Evolutionary conservation across 2,113 vertebrate genomes (phyloP).

Genomic region (Pagrus major): DNA sequence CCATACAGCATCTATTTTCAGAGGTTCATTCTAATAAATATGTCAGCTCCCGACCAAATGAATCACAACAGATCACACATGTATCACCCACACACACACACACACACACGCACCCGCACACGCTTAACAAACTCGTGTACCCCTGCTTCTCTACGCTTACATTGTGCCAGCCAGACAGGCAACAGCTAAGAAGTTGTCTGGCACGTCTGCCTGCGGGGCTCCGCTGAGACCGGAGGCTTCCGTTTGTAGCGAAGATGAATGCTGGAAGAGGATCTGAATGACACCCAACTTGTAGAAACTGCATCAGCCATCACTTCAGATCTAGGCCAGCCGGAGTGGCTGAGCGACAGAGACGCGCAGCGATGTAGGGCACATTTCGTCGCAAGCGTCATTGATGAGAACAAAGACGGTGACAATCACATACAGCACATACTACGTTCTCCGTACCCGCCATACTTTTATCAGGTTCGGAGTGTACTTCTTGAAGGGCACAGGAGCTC

Average conservation of each 20-base stretch:
- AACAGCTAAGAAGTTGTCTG: slow-evolving; percentile 51
- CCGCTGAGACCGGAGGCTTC: slow-evolving; percentile 59
- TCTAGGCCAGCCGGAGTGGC: slow-evolving; percentile 65
- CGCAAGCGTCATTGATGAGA: slow-evolving; percentile 50
- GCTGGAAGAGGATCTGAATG: slow-evolving; percentile 66
- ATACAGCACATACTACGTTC: neutral
- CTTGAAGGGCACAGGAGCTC: slow-evolving; percentile 46
- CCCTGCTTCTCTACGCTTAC: slow-evolving; percentile 21
- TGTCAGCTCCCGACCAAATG: slow-evolving; percentile 20
- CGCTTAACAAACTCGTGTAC: slow-evolving; percentile 4
- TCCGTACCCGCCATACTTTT: neutral
- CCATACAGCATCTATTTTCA: slow-evolving; percentile 26
- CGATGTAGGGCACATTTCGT: slow-evolving; percentile 61
- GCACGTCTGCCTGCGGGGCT: slow-evolving; percentile 43
- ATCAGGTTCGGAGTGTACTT: neutral
- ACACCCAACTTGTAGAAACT: slow-evolving; percentile 58
- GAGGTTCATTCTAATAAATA: slow-evolving; percentile 26
- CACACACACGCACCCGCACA: slow-evolving; percentile 6
- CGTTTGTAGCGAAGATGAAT: slow-evolving; percentile 70
- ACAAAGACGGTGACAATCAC: slow-evolving; percentile 46
- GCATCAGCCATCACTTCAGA: slow-evolving; percentile 64
- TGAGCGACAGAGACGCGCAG: slow-evolving; percentile 29
- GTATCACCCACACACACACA: slow-evolving; percentile 18
- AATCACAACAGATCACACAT: slow-evolving; percentile 35
- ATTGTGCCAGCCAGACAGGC: slow-evolving; percentile 53